Base-by-base conservation (phyloP, 2,888 invertebrate genomes). In the Chrysotoxum bicinctum region DNA sequence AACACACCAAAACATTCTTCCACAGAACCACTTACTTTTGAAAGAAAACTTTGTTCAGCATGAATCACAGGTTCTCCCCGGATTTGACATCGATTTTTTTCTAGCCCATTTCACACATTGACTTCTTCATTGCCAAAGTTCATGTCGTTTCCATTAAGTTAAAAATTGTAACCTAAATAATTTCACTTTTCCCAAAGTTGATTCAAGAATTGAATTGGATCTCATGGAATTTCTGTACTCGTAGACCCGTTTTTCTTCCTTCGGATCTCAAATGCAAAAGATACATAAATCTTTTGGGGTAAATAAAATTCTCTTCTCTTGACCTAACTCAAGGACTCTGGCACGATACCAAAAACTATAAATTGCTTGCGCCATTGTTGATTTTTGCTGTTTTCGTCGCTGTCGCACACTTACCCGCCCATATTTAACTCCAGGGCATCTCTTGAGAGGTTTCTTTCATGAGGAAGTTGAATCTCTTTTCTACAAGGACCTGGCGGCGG, bases 281-380 rank as follows among this genome's bases (percentile, higher is more conserved):
- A 50, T 12, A 66, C n/a, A 48, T 37, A 30, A 69, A 45, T 43
- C 45, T 19, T 64, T n/a, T 12, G 8, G 43, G 10, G 30, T 30
- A 32, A 50, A 30, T 26, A 23, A 30, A 69, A 62, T 56, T 60
- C 37, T 9, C 37, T 43, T 40, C 58, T 62, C 68, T 73, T 74
- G 83, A 78, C 74, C 78, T 74, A 56, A n/a, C 35, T 52, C 78
- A 83, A 78, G 74, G 83, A 74, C 56, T 62, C 50, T 78, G 73
- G 78, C 68, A 69, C 8, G 50, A 32, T 23, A 14, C 60, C 72
- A 78, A 56, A 66, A 62, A 56, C 37, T 35, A 35, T 50, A 69
- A 64, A 58, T 40, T 45, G 9, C 40, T 60, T 60, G 4, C 58
- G 7, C 23, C 43, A 12, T 52, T 81, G 45, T 62, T 45, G 21